Conservation (phyloP, 2,797 vertebrate genomes). For the Malurus splendens region DNA sequence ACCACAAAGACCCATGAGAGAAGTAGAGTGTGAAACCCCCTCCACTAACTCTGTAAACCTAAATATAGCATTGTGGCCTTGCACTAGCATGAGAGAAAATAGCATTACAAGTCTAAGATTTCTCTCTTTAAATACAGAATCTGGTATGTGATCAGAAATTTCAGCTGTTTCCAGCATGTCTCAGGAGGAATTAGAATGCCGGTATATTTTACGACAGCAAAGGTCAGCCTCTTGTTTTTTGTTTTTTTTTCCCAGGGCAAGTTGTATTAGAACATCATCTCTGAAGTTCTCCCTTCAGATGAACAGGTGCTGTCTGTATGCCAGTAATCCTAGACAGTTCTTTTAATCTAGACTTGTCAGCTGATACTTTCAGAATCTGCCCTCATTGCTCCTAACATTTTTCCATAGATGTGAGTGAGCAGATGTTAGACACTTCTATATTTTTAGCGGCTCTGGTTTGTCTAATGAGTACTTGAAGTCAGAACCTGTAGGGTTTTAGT, state of each 20-base stretch:
- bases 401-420: background rate
- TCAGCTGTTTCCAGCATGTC: background rate
- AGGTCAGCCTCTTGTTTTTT: background rate
- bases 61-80: background rate
- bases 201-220: background rate
- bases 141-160: constrained; percentile 5
- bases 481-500: background rate
- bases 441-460: background rate
- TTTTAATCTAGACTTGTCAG: background rate
- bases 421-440: background rate
- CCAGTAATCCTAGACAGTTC: background rate
- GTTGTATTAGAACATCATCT: background rate
- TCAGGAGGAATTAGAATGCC: background rate
- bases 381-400: background rate
- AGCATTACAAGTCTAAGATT: background rate
- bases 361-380: background rate
- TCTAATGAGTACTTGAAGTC: background rate
- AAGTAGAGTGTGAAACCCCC: background rate
- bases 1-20: background rate
- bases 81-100: background rate
- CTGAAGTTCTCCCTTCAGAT: background rate
- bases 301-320: constrained; percentile 14
- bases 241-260: background rate
- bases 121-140: constrained; percentile 24
- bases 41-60: background rate